phyloP scores from a whole-genome alignment of 2,888 invertebrate genomes.

The Cheilosia vernalis region DNA sequence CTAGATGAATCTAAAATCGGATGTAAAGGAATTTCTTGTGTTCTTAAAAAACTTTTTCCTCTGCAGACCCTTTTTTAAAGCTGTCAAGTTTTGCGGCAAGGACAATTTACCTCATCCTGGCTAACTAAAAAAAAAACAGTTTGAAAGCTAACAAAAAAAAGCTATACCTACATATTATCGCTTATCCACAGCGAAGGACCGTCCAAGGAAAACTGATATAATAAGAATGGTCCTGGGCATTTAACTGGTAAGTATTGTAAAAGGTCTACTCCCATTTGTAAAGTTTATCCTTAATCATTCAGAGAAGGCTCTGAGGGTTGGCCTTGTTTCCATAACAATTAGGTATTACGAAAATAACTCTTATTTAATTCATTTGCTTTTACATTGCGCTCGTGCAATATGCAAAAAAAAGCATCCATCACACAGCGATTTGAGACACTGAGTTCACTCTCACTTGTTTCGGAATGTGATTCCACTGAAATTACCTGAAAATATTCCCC shows the following conservation, averaged over 20 bases:
- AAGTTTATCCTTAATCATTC: neutral
- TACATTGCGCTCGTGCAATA: too few relatives aligned
- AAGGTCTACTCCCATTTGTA: neutral
- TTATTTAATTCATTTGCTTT: too few relatives aligned
- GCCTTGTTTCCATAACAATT: too few relatives aligned
- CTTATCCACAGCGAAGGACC: constrained; percentile 14
- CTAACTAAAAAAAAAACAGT: constrained; percentile 4
- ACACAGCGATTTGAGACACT: too few relatives aligned
- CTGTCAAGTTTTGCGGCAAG: constrained; percentile 19
- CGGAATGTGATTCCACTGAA: too few relatives aligned
- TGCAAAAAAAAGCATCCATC: too few relatives aligned
- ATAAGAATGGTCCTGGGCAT: constrained; percentile 8
- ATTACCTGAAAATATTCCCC: too few relatives aligned
- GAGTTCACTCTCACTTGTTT: too few relatives aligned
- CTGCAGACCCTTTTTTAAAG: neutral
- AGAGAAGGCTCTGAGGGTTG: neutral
- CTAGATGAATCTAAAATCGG: constrained; percentile 25
- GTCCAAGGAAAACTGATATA: constrained; percentile 18
- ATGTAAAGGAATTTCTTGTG: neutral
- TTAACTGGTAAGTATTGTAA: neutral
- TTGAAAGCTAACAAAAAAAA: constrained; percentile 16
- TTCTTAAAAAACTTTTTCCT: neutral
- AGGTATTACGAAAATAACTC: too few relatives aligned
- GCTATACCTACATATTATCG: constrained; percentile 14
- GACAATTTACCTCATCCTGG: neutral